Conservation (phyloP, 2,797 vertebrate genomes). For the Sebastes hopkinsi region DNA sequence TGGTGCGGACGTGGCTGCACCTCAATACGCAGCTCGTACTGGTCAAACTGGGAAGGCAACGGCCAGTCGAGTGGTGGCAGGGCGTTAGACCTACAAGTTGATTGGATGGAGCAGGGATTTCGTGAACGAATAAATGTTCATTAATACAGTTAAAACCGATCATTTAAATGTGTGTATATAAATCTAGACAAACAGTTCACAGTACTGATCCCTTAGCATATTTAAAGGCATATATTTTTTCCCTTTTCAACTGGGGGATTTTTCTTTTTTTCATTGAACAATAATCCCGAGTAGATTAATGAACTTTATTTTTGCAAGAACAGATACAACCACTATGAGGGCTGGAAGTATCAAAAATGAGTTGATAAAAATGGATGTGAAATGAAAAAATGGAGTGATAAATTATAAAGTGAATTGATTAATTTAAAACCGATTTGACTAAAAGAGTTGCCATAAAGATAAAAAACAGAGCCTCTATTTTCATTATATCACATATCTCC, state of each 20-base stretch:
- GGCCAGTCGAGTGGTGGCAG: conserved; percentile 93
- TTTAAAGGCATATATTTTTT: not conserved
- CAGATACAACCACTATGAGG: too few species aligned
- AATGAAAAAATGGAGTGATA: too few species aligned
- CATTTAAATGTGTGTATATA: not conserved
- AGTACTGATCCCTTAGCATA: not conserved
- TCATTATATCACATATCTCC: too few species aligned
- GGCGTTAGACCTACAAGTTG: conserved; percentile 85
- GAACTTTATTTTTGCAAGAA: not conserved
- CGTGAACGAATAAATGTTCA: not conserved
- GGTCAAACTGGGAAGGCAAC: conserved; percentile 91
- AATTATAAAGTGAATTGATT: too few species aligned
- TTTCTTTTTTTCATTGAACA: not conserved
- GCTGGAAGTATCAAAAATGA: too few species aligned
- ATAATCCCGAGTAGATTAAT: not conserved
- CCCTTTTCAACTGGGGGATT: not conserved
- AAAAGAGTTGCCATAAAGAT: too few species aligned
- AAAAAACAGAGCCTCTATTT: too few species aligned
- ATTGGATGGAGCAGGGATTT: not conserved
- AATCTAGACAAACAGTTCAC: too few species aligned
- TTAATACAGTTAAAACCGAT: not conserved
- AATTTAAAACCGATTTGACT: too few species aligned
- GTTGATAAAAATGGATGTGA: too few species aligned
- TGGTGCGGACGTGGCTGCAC: conserved; percentile 93
- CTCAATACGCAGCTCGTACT: conserved; percentile 90